Conservation (phyloP, 2,888 invertebrate genomes). For the Villa cingulata region DNA sequence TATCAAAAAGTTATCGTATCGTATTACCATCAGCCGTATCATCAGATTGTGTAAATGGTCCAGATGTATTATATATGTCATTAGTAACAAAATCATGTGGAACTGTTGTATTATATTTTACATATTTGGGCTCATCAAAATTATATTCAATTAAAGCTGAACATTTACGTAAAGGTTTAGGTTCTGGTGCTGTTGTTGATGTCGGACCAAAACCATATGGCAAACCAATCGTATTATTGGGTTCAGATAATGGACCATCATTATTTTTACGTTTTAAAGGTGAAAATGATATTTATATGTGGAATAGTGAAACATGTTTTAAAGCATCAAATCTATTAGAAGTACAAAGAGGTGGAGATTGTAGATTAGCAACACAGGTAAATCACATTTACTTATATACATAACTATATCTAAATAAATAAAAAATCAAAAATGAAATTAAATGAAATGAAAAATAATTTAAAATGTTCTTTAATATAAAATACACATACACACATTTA, state of each 20-base stretch:
- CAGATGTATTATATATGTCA: slow-evolving; percentile 46
- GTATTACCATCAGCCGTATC: slow-evolving; percentile 42
- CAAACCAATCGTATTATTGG: slow-evolving; percentile 42
- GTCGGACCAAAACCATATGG: slow-evolving; percentile 42
- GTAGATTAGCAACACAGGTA: slow-evolving; percentile 46
- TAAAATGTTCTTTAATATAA: too few species aligned
- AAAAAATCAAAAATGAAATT: too few species aligned
- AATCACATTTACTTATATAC: not conserved
- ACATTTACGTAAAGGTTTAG: slow-evolving; percentile 40
- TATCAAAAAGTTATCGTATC: slow-evolving; percentile 41
- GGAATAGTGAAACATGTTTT: slow-evolving; percentile 47
- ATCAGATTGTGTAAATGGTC: slow-evolving; percentile 24
- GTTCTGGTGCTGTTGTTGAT: slow-evolving; percentile 43
- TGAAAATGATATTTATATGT: slow-evolving; percentile 47
- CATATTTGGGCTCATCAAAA: slow-evolving; percentile 42
- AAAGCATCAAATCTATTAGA: slow-evolving; percentile 41
- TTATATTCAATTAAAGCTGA: slow-evolving; percentile 44
- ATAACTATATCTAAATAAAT: too few species aligned
- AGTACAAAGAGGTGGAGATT: slow-evolving; percentile 45
- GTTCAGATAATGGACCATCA: slow-evolving; percentile 45
- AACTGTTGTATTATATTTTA: slow-evolving; percentile 41
- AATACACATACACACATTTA: too few species aligned
- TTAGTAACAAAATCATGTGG: slow-evolving; percentile 40
- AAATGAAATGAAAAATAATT: too few species aligned
- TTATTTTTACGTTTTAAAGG: slow-evolving; percentile 50